Conservation (phyloP, 2,113 vertebrate species). For the Pterophyllum scalare region DNA sequence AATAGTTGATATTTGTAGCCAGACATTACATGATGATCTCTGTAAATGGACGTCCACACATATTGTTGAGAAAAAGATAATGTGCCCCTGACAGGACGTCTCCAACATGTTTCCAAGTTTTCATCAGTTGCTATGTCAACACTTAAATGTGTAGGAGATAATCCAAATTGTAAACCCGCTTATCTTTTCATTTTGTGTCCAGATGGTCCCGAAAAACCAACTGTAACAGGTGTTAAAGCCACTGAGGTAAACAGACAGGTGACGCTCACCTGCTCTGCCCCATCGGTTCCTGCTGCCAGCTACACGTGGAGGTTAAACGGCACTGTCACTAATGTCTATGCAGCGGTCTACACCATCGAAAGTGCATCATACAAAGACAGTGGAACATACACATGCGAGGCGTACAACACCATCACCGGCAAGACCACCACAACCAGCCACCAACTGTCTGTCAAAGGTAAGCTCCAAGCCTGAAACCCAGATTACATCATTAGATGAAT, state of each 20-base stretch:
- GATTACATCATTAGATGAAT: not conserved
- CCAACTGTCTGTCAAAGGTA: slow-evolving; percentile 72
- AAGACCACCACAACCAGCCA: not conserved
- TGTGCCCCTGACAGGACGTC: no score
- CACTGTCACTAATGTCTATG: fast-evolving
- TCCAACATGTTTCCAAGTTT: not conserved
- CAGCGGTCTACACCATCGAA: fast-evolving
- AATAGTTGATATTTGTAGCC: no score
- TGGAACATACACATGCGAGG: slow-evolving; percentile 74
- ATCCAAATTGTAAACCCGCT: not conserved
- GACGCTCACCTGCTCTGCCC: slow-evolving; percentile 34
- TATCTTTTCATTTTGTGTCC: not conserved
- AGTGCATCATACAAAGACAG: slow-evolving; percentile 13
- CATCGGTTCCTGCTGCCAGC: slow-evolving; percentile 57
- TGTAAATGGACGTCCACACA: not conserved
- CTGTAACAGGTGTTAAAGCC: fast-evolving
- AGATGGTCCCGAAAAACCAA: slow-evolving; percentile 72
- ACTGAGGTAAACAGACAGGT: not conserved
- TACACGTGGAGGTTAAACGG: slow-evolving; percentile 77
- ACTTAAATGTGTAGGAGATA: not conserved
- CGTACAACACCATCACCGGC: slow-evolving; percentile 64
- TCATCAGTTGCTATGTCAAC: not conserved
- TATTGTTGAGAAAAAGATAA: not conserved
- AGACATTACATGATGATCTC: no score
- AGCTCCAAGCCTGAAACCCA: not conserved